A percentile compares a stretch with the other conserved stretches of the same genome.
Conservation (phyloP, 2,113 vertebrate genomes). For the Phalacrocorax pelagicus region DNA sequence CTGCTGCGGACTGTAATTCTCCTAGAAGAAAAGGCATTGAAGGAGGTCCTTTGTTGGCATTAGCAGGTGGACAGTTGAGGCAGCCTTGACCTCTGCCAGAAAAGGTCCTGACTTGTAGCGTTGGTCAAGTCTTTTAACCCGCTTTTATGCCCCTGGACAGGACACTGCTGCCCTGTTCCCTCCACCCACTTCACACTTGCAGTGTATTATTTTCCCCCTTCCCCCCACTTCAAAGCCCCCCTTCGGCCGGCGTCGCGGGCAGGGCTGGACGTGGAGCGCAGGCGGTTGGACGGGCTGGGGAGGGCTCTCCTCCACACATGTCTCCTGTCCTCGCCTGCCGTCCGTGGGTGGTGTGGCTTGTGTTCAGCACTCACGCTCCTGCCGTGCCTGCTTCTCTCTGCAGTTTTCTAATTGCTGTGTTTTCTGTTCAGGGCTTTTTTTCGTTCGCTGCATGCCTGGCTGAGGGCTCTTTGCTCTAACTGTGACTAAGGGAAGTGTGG, state of each 20-base stretch:
- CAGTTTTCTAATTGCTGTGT: background rate
- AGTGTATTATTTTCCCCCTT: slow-evolving; percentile 24
- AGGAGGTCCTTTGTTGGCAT: slow-evolving; percentile 62
- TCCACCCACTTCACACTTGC: slow-evolving; percentile 43
- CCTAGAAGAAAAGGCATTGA: slow-evolving; percentile 33
- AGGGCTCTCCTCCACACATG: background rate
- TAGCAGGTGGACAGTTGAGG: slow-evolving; percentile 57
- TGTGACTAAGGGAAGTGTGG: fast-evolving
- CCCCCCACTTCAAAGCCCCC: slow-evolving; percentile 4
- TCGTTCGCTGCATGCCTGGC: background rate
- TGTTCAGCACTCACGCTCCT: background rate
- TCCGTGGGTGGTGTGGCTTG: fast-evolving
- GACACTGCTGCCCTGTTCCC: background rate
- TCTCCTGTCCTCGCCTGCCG: background rate
- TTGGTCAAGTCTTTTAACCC: slow-evolving; percentile 50
- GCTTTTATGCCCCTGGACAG: slow-evolving; percentile 32
- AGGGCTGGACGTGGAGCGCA: fast-evolving
- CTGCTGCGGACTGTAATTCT: slow-evolving; percentile 25
- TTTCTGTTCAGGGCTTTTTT: background rate
- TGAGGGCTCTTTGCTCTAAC: background rate
- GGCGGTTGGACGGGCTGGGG: background rate
- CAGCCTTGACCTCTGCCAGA: slow-evolving; percentile 59
- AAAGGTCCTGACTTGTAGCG: slow-evolving; percentile 44
- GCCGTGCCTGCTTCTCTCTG: background rate
- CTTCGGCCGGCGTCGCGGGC: fast-evolving